A percentile compares a stretch with the other conserved stretches of the same genome.
Evolutionary conservation across 1,140 invertebrate species (phyloP).

Genomic region (Drosophila subobscura): DNA sequence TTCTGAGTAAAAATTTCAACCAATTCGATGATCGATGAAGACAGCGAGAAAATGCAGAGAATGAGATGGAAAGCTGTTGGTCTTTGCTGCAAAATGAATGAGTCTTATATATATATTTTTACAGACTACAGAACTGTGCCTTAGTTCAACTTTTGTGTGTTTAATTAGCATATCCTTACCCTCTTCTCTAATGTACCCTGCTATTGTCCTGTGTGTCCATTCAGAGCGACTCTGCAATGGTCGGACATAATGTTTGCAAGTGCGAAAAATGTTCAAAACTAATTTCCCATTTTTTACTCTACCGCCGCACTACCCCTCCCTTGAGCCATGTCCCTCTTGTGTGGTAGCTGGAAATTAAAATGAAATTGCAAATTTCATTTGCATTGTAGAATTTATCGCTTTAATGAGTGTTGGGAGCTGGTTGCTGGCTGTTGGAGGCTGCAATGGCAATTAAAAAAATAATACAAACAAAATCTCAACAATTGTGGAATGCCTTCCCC

Average conservation of each 20-base stretch:
- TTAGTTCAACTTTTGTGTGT: too few relatives aligned
- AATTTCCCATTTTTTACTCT: slow-evolving; percentile 54
- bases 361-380: slow-evolving; percentile 53
- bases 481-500: slow-evolving; percentile 9
- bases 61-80: too few relatives aligned
- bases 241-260: slow-evolving; percentile 18
- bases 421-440: not conserved
- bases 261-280: slow-evolving; percentile 55
- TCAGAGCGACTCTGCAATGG: too few relatives aligned
- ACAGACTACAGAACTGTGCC: too few relatives aligned
- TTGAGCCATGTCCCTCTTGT: not conserved
- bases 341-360: slow-evolving; percentile 38
- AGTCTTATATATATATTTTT: too few relatives aligned
- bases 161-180: not conserved
- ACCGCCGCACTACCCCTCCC: not conserved
- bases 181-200: too few relatives aligned
- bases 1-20: too few relatives aligned
- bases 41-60: too few relatives aligned
- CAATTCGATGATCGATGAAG: too few relatives aligned
- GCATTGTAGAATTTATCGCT: slow-evolving; percentile 54
- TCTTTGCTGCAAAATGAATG: too few relatives aligned
- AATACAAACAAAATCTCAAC: slow-evolving; percentile 14
- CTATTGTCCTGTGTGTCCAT: too few relatives aligned
- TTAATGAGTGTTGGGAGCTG: slow-evolving; percentile 42
- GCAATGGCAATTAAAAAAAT: slow-evolving; percentile 59